Base-by-base conservation (phyloP, 2,113 vertebrate genomes). In the Strix uralensis region DNA sequence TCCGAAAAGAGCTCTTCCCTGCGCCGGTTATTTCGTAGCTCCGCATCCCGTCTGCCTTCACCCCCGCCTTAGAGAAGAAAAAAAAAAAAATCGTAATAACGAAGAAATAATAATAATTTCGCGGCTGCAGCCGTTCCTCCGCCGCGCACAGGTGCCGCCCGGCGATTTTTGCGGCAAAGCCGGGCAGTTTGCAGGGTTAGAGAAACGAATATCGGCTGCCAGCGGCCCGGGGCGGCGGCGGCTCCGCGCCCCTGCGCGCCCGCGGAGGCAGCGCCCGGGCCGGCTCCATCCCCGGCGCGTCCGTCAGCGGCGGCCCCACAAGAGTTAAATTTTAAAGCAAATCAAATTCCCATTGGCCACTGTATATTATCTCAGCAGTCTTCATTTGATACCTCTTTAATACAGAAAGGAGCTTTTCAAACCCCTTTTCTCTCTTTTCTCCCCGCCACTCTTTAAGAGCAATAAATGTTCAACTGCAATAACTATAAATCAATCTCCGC, bases 401-500 rank as follows among this genome's bases (percentile, higher is more conserved):
- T 98, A 98, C 98, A 98, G 98, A 98, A 98, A 97, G 96, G 95
- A 73, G 97, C 97, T 98, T 95, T 96, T 92, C 95, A 97, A 89
- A 5, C 88, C 87, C 69, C 80, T 86, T 92, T 96, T 94, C 85
- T 93, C 88, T 87, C 97, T 94, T 42, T 79, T 74, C 87, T 92
- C 93, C 96, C 92, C 94, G 94, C 90, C 96, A 80, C 96, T 98
- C 98, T 98, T 98, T 98, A 98, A 97, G 95, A 97, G 98, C 96
- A 97, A 98, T 98, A 98, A 99, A 99, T 98, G 97, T 98, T 98
- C 97, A 94, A 95, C 93, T 77, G 98, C 98, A 98, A 98, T 98
- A 98, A 98, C 98, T 98, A 98, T 98, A 98, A 98, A 98, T 98
- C 98, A 98, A 98, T 98, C 98, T 98, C 97, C 97, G 83, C 98